These are phyloP conservation scores for Bhutanitis thaidina DNA, from an alignment of 2,888 invertebrate genomes.

Conservation along the genomic window DNA sequence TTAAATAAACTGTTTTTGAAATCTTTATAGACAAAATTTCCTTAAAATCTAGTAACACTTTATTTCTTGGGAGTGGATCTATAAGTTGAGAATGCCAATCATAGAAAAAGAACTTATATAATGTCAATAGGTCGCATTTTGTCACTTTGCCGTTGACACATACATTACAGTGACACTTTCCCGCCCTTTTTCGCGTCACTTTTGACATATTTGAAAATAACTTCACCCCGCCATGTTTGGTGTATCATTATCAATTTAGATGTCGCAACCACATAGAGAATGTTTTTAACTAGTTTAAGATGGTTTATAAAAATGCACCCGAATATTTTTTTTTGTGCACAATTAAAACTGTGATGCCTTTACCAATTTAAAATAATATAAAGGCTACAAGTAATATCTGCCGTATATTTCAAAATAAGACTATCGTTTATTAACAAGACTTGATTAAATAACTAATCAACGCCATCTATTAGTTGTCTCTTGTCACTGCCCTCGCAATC, in stretches of 20 bases:
- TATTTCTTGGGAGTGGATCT: conserved; percentile 61
- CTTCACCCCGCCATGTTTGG: conserved; percentile 70
- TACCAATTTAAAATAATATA: no score
- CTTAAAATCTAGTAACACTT: conserved; percentile 51
- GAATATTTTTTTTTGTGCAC: no score
- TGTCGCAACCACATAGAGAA: conserved; percentile 8
- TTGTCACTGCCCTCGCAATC: conserved; percentile 58
- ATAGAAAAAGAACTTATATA: no score
- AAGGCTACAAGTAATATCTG: no score
- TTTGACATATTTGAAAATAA: conserved; percentile 75
- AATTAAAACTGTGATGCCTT: no score
- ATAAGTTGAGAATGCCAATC: conserved; percentile 54
- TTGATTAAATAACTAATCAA: conserved; percentile 73
- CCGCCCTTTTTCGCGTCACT: conserved; percentile 77
- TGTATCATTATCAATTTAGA: conserved; percentile 35
- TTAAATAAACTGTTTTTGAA: conserved; percentile 16
- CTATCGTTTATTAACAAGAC: conserved; percentile 26
- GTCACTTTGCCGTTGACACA: conserved; percentile 73
- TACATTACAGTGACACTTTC: conserved; percentile 77
- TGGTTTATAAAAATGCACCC: no score
- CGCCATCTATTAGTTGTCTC: conserved; percentile 60
- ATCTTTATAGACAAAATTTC: conserved; percentile 31
- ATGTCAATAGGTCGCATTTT: conserved; percentile 61
- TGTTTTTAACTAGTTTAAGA: neutral
- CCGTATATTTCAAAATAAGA: conserved; percentile 1